A percentile compares a stretch with the other conserved stretches of the same genome.
Evolutionary conservation across 2,797 vertebrate species (phyloP).

Genomic region (Erithacus rubecula): DNA sequence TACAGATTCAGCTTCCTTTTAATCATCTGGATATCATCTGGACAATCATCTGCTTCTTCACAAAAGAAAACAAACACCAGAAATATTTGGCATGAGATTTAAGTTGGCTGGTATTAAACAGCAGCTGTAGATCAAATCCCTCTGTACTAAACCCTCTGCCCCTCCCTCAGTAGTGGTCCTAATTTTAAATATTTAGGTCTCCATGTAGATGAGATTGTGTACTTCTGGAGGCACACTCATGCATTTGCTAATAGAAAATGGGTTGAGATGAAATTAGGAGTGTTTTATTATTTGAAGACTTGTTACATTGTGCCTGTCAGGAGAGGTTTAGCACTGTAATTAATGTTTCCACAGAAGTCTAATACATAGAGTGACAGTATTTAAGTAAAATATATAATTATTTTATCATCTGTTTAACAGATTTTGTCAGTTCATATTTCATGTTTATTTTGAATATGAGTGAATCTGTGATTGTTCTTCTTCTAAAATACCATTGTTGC

Average conservation of each 20-base stretch:
- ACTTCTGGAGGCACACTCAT: conserved; percentile 8
- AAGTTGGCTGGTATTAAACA: conserved; percentile 22
- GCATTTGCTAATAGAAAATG: conserved; percentile 18
- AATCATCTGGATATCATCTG: conserved; percentile 59
- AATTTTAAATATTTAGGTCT: conserved; percentile 64
- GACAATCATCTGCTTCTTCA: conserved; percentile 32
- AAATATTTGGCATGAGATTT: conserved; percentile 32
- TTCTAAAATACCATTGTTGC: background rate
- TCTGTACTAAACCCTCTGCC: background rate
- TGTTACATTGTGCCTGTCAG: conserved; percentile 27
- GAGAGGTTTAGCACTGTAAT: background rate
- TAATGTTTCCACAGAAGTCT: background rate
- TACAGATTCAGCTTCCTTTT: conserved; percentile 31
- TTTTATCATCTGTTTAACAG: conserved; percentile 19
- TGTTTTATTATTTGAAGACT: conserved; percentile 29
- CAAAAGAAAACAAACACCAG: conserved; percentile 46
- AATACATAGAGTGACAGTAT: background rate
- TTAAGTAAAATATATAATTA: conserved; percentile 3
- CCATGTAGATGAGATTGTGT: conserved; percentile 11
- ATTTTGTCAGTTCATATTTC: background rate
- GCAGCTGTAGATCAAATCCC: conserved; percentile 40
- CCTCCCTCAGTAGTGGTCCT: background rate
- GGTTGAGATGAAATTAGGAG: conserved; percentile 45
- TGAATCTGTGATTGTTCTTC: background rate
- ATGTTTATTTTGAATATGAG: background rate